These are phyloP conservation scores for Microchrysa polita DNA, from an alignment of 2,888 invertebrate genomes.

Conservation along the genomic window DNA sequence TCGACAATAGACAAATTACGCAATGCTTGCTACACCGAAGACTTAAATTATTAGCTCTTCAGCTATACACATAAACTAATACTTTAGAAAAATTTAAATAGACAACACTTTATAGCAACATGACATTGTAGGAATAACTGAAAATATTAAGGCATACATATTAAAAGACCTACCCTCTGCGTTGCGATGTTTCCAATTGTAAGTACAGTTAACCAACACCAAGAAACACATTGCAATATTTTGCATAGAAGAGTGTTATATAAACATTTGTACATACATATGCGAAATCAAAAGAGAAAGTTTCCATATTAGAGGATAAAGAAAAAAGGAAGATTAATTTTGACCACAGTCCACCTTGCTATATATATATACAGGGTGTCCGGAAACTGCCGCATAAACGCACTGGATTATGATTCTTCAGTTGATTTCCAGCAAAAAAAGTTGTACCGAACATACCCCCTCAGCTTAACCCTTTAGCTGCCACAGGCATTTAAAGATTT, in stretches of 20 bases:
- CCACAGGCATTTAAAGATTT: no score
- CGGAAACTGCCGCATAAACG: no score
- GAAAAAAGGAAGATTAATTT: background rate
- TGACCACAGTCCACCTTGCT: background rate
- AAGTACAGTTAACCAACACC: conserved; percentile 34
- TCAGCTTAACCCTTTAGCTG: no score
- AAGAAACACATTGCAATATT: background rate
- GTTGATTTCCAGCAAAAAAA: no score
- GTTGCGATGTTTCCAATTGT: conserved; percentile 18
- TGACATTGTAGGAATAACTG: background rate
- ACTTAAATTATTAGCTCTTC: background rate
- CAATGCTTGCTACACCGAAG: no score
- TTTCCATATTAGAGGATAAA: background rate
- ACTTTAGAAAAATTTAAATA: no score
- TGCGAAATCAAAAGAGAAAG: background rate
- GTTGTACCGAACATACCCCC: no score
- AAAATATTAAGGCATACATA: background rate
- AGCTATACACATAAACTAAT: background rate
- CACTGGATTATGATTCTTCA: no score
- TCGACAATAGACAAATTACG: no score
- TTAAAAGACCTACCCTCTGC: conserved; percentile 22
- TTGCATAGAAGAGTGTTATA: background rate
- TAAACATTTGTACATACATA: conserved; percentile 4
- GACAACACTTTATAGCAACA: background rate
- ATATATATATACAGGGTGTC: no score